Evolutionary conservation across 2,113 vertebrate species (phyloP).

Genomic region (Paracanthobrama guichenoti): DNA sequence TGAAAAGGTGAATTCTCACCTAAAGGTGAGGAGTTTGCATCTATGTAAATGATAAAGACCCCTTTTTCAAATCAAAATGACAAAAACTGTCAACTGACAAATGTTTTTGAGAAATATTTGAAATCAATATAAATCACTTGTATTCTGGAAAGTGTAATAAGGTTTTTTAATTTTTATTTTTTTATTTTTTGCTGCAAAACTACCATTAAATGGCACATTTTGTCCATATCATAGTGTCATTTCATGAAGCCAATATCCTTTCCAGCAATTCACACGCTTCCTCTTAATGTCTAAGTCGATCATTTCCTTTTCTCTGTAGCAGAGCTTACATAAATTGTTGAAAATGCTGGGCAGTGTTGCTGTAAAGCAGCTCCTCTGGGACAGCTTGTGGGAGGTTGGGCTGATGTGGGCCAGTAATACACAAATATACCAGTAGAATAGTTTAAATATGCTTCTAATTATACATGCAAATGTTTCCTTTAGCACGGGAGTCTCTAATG

Average conservation of each 20-base stretch:
- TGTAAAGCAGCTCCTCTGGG: constrained; percentile 9
- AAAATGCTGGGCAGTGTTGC: constrained; percentile 6
- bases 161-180: no score
- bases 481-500: neutral
- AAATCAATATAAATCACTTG: neutral
- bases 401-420: constrained; percentile 2
- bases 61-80: neutral
- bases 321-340: constrained; percentile 23
- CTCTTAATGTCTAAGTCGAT: constrained; percentile 19
- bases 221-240: neutral
- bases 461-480: neutral
- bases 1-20: no score
- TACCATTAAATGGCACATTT: neutral
- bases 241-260: neutral
- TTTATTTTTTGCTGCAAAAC: no score
- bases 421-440: neutral
- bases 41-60: no score
- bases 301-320: neutral
- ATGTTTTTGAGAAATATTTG: neutral
- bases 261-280: constrained; percentile 24
- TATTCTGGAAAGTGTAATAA: neutral
- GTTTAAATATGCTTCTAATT: constrained; percentile 26
- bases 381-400: constrained; percentile 16
- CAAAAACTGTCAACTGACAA: neutral
- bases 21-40: no score